Base-by-base conservation (phyloP, 2,888 invertebrate genomes). In the Eupelmus urozonus region DNA sequence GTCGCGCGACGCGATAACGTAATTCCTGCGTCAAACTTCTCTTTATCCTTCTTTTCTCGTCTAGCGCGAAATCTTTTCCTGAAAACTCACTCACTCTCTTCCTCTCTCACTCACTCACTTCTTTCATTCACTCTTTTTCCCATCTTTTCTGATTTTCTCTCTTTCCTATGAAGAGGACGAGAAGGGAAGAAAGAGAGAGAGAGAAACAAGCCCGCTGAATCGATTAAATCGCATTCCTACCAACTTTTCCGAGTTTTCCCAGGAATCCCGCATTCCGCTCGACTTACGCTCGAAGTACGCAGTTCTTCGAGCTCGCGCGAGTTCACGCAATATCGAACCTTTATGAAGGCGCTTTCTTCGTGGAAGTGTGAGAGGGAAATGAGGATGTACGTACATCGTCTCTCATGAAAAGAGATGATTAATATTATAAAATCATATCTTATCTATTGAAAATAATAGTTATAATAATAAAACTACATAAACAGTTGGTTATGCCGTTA, bases 1-100 rank as follows among this genome's bases (percentile, higher is more conserved):
- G 69, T 55, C 63, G 42, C 69, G 76, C 40, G 16, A 20, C 20
- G 45, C 79, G 80, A 82, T 81, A 82, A 80, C 79, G 78, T 80
- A 80, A 82, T 83, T 83, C 81, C 74, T 76, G 75, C 82, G 82
- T 82, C 82, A 82, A 83, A 83, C 82, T 83, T 83, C 79, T 69
- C 63, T 63, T 78, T 76, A 4, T 76, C 78, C n/a, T n/a, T n/a
- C n/a, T n/a, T n/a, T n/a, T n/a, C n/a, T n/a, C n/a, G n/a, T n/a
- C n/a, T n/a, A n/a, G n/a, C n/a, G n/a, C n/a, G n/a, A n/a, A n/a
- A n/a, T n/a, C n/a, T n/a, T n/a, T n/a, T n/a, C n/a, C n/a, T n/a
- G n/a, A n/a, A n/a, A n/a, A n/a, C n/a, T n/a, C n/a, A n/a, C n/a
- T n/a, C n/a, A n/a, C n/a, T n/a, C n/a, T n/a, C n/a, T n/a, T n/a